phyloP scores from a whole-genome alignment of 2,888 invertebrate species.

The Oasisia sp. region DNA sequence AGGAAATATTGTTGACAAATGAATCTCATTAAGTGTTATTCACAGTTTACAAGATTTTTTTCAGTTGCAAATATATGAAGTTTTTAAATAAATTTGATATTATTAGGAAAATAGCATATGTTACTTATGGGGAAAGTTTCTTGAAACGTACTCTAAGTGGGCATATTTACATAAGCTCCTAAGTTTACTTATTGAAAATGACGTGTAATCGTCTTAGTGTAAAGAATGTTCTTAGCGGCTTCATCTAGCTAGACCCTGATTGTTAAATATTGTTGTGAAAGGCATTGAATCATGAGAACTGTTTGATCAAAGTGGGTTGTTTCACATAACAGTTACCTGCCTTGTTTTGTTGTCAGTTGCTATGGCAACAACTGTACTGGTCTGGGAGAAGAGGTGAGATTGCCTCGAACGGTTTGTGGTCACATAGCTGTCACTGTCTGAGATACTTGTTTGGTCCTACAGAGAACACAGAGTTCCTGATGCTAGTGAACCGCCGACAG shows the following conservation, averaged over 20 bases:
- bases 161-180: too few relatives aligned
- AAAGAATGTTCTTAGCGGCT: too few relatives aligned
- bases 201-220: too few relatives aligned
- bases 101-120: background rate
- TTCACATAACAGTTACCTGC: background rate
- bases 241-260: too few relatives aligned
- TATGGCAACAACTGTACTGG: background rate
- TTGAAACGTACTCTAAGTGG: too few relatives aligned
- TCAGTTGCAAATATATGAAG: too few relatives aligned
- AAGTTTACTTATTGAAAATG: too few relatives aligned
- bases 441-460: background rate
- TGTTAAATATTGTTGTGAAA: too few relatives aligned
- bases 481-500: conserved; percentile 67
- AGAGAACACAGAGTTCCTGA: conserved; percentile 88
- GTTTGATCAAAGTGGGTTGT: background rate
- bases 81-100: background rate
- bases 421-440: too few relatives aligned
- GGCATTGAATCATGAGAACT: too few relatives aligned
- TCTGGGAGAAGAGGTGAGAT: background rate
- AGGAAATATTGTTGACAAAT: background rate
- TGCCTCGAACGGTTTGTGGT: background rate
- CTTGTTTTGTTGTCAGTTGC: background rate
- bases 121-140: too few relatives aligned
- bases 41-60: background rate
- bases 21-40: background rate